phyloP scores from a whole-genome alignment of 2,113 vertebrate species.

The Anoura caudifer region DNA sequence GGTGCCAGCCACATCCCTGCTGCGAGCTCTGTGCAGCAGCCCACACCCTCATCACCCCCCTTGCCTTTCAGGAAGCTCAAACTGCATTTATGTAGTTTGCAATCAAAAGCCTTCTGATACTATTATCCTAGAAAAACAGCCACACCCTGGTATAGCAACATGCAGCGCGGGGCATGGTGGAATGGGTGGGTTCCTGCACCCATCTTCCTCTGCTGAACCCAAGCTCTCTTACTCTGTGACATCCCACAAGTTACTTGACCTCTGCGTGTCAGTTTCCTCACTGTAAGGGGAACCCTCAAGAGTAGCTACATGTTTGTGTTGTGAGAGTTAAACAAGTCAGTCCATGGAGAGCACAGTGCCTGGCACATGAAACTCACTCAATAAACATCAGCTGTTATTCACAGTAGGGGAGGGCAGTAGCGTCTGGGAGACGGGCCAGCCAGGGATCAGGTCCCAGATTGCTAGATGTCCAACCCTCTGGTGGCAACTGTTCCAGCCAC shows the following conservation, averaged over 20 bases:
- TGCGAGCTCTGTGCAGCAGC: not conserved
- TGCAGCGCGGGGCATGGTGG: not conserved
- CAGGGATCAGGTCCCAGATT: too few relatives aligned
- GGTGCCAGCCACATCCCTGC: too few relatives aligned
- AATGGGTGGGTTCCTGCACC: not conserved
- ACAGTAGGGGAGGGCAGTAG: not conserved
- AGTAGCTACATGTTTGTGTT: not conserved
- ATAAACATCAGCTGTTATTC: not conserved
- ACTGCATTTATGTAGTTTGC: not conserved
- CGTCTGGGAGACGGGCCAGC: not conserved
- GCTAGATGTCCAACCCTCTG: not conserved
- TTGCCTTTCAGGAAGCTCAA: not conserved
- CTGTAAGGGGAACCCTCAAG: not conserved
- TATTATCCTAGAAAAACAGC: not conserved
- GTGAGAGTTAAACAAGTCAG: not conserved
- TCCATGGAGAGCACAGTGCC: not conserved
- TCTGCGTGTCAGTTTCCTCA: not conserved
- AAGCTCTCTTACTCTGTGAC: not conserved
- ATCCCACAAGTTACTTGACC: not conserved
- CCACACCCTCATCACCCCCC: not conserved
- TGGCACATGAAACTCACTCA: not conserved
- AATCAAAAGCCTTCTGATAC: not conserved
- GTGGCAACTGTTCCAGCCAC: not conserved
- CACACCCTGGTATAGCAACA: not conserved
- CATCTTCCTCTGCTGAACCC: not conserved